A percentile compares a stretch with the other conserved stretches of the same genome.
phyloP scores from a whole-genome alignment of 2,888 invertebrate genomes.

The Zhuqinia jingwanae region DNA sequence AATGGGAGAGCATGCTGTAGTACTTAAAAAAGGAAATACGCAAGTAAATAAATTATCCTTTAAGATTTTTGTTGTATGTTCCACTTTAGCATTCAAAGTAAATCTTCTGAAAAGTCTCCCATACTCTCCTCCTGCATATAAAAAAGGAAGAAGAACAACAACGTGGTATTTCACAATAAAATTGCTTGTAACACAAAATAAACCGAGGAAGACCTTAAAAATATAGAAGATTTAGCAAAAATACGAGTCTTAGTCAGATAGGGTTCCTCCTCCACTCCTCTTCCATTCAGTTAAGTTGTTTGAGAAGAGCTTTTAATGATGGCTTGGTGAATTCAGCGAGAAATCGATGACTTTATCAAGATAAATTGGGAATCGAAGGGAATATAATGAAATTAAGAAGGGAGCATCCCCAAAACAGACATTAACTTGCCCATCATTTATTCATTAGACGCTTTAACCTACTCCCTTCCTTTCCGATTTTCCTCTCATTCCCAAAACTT shows the following conservation, averaged over 20 bases:
- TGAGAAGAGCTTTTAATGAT: constrained; percentile 79
- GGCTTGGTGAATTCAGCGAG: constrained; percentile 78
- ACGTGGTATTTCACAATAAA: neutral
- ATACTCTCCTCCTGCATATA: neutral
- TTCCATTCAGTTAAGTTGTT: constrained; percentile 61
- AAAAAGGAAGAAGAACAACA: neutral
- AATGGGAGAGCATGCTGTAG: too few species aligned
- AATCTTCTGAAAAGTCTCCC: constrained; percentile 24
- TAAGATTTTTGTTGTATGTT: constrained; percentile 10
- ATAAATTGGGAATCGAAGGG: constrained; percentile 79
- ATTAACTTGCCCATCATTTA: constrained; percentile 79
- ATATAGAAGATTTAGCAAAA: neutral
- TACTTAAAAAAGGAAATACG: neutral
- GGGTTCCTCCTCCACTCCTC: constrained; percentile 54
- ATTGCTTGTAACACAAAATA: constrained; percentile 4
- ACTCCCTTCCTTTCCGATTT: constrained; percentile 62
- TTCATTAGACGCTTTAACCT: constrained; percentile 77
- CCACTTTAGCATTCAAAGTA: constrained; percentile 21
- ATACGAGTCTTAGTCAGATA: constrained; percentile 43
- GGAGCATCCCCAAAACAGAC: constrained; percentile 78
- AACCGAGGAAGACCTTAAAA: too few species aligned
- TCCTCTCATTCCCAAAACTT: constrained; percentile 15
- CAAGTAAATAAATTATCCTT: constrained; percentile 40
- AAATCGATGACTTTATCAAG: constrained; percentile 80
- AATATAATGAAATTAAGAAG: constrained; percentile 79